Base-by-base conservation (phyloP, 2,888 invertebrate genomes). In the Eurytoma adleriae region DNA sequence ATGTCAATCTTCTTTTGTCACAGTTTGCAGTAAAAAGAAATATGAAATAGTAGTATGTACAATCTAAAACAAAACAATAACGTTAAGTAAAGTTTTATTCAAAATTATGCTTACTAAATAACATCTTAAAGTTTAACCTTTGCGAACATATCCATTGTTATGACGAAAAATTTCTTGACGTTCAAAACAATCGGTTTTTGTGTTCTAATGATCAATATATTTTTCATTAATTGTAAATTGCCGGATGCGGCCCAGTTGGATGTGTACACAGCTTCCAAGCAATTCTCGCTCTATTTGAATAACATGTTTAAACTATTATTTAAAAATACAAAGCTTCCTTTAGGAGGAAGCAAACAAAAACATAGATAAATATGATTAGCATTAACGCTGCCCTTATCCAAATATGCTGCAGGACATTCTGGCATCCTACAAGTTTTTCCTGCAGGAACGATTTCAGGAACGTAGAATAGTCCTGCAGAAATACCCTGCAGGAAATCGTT, bases 141-240 rank as follows among this genome's bases (percentile, higher is more conserved):
- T 70, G 48, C 67, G 13, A 78, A 78, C 78, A 78, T 71, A 4
- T 64, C 40, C 70, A 78, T 66, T 18, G 66, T 52, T 3, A 78
- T 27, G 20, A 71, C 5, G 7, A 78, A 66, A 48, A 52, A 78
- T 48, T 64, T 64, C 12, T 30, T 56, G n/a, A 71, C 86, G 24
- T 82, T 86, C 30, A 88, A 48, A 61, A 76, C 54, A 0, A 87
- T 77, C 16, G 86, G 84, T 48, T 79, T 85, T 79, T 85, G 86
- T 70, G 79, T 71, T 1, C 86, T 80, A 64, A 85, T 82, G 14
- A 86, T 66, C 3, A 82, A 52, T 20, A 87, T 48, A 1, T 81
- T 84, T 10, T 82, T 78, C 72, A 77, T 83, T 13, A 84, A 61
- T 3, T 77, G 54, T 18, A 72, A 80, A 16, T 85, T 73, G n/a